A percentile compares a stretch with the other conserved stretches of the same genome.
Evolutionary conservation across 2,888 invertebrate species (phyloP).

Genomic region (Eudemis profundana): DNA sequence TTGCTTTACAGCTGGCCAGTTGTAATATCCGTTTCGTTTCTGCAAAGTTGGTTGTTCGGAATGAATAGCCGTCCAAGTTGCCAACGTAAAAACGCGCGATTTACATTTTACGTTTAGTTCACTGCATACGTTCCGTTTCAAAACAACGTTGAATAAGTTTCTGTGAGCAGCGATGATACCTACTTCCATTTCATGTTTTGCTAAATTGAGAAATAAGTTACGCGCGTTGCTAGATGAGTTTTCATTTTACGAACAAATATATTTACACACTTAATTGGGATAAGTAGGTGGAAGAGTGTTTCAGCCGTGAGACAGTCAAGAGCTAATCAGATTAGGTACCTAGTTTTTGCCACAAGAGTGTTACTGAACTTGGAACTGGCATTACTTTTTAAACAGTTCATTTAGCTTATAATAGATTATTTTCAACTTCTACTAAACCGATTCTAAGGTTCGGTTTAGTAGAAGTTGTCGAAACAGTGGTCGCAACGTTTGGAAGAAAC

Average conservation of each 20-base stretch:
- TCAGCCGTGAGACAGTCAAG: too few species aligned
- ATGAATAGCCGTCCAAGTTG: slow-evolving; percentile 25
- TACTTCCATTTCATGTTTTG: neutral
- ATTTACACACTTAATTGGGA: too few species aligned
- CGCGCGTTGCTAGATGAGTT: neutral
- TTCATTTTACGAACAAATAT: neutral
- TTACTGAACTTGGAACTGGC: too few species aligned
- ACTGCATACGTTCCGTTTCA: neutral
- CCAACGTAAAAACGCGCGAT: slow-evolving; percentile 5
- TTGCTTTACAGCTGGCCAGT: neutral
- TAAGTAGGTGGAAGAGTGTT: too few species aligned
- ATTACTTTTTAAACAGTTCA: too few species aligned
- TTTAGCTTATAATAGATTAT: too few species aligned
- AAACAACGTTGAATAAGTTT: slow-evolving; percentile 7
- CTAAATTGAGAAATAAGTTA: neutral
- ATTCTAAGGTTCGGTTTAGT: too few species aligned
- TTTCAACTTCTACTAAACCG: too few species aligned
- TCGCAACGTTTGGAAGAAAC: too few species aligned
- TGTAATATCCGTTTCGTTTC: slow-evolving; percentile 3
- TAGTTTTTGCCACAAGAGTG: too few species aligned
- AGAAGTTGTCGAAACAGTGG: too few species aligned
- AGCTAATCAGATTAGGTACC: too few species aligned
- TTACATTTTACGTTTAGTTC: slow-evolving; percentile 22
- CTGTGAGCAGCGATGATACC: neutral
- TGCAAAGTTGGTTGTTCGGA: slow-evolving; percentile 12